Evolutionary conservation across 2,888 invertebrate genomes (phyloP).

Genomic region (Drosophila bunnanda): DNA sequence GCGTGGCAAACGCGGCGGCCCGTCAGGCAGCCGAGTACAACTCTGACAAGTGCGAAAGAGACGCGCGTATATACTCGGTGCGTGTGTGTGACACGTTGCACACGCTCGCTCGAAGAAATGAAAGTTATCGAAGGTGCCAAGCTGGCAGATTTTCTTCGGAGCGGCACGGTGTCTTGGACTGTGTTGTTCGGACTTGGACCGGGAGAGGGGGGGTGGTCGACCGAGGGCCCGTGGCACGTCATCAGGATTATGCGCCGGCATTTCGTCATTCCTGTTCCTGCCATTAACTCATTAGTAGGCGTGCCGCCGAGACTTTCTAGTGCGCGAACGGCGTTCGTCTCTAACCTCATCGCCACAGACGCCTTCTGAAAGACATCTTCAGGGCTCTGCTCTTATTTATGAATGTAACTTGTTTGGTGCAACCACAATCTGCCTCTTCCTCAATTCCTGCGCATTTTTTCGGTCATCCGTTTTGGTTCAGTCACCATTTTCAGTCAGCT

Average conservation of each 20-base stretch:
- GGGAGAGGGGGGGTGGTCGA: neutral
- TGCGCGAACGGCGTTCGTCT: constrained; percentile 56
- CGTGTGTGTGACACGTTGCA: constrained; percentile 74
- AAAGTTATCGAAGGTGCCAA: constrained; percentile 84
- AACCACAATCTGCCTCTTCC: neutral
- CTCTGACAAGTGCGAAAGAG: constrained; percentile 65
- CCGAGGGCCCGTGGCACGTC: constrained; percentile 31
- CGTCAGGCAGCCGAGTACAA: constrained; percentile 40
- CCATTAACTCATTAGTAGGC: constrained; percentile 6
- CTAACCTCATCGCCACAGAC: constrained; percentile 63
- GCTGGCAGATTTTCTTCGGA: constrained; percentile 83
- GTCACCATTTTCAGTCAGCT: constrained; percentile 21
- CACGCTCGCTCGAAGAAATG: constrained; percentile 72
- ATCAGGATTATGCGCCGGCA: constrained; percentile 32
- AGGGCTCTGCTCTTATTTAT: constrained; percentile 2
- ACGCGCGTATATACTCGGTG: constrained; percentile 55
- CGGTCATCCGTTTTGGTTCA: neutral
- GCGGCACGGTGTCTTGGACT: constrained; percentile 18
- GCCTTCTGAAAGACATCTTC: constrained; percentile 9
- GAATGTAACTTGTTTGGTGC: constrained; percentile 1
- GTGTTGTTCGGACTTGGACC: constrained; percentile 21
- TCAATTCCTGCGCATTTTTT: neutral
- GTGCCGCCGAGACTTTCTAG: neutral
- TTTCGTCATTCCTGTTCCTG: neutral
- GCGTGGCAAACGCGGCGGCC: constrained; percentile 68